Evolutionary conservation across 2,113 vertebrate genomes (phyloP), one percentile per base, ranked within the genome.

Genomic region (Meriones unguiculatus): DNA sequence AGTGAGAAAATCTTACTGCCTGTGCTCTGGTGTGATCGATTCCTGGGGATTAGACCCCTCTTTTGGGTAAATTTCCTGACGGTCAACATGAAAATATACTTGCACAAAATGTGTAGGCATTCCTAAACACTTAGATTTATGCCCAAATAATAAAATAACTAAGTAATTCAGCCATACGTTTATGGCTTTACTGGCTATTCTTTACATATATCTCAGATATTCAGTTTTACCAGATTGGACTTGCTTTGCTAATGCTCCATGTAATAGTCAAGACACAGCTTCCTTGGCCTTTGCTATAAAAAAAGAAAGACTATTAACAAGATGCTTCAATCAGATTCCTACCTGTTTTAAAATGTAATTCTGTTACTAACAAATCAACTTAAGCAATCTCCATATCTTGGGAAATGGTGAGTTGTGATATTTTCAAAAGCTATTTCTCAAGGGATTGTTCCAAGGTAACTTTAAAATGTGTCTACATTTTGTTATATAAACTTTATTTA

Each of bases 361-460:
- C 14, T 90, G 5, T 57, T 70, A 24, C 54, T 30, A 72, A 72
- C 70, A 77, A 35, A 2, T 4, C 25, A 90, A 69, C 46, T 69
- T 69, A 32, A 69, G 28, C 30, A 73, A 38, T 18, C 17, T 52
- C 52, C 10, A 41, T 65, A 35, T 7, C 4, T 80, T 5, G 87
- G 38, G 28, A 90, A 96, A 93, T 62, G 17, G 5, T 91, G 30
- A 89, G 28, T 64, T 67, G 9, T 3, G 69, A 54, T 65, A 70
- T 76, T 92, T 46, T 89, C 85, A 4, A 90, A 95, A 92, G 35
- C 59, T 50, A 80, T 25, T 90, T 90, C 70, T 88, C 38, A 95
- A 59, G 46, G 1, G 17, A 38, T 73, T n/a, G 8, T 32, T 89
- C 28, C 13, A 86, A 88, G 30, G 89, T 0, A 94, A 69, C 17